Evolutionary conservation across 2,113 vertebrate genomes (phyloP), one percentile per base, ranked within the genome.

Genomic region (Ochotona princeps): DNA sequence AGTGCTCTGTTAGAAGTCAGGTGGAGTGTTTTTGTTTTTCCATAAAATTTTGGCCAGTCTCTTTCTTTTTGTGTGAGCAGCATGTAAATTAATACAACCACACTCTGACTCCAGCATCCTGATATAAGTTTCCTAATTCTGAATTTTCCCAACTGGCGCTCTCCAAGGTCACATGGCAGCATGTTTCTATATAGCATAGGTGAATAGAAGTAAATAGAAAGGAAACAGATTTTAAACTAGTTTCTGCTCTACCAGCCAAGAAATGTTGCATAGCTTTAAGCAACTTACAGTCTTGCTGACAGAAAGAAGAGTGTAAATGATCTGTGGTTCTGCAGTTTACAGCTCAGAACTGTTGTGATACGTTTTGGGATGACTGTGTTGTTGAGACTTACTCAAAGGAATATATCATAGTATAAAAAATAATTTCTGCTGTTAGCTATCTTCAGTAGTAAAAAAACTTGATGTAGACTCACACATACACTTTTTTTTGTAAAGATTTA

Each of bases 51-150:
- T 86, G 75, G n/a, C 57, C 80, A 30, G 38, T 75, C 30, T 87
- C 76, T 89, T 92, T 9, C 12, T 51, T 89, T 79, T 86, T 38
- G 12, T 75, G 14, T 92, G 66, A 89, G 35, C 57, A 92, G 14
- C 49, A 89, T 60, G 70, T 83, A 60, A 91, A 79, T 73, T 90
- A 87, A 60, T 26, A 13, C 60, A 65, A 90, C 35, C 20, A n/a
- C 20, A 18, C 9, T 82, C 54, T 90, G 87, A 38, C 57, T 11
- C 28, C 76, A 57, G 6, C 14, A 49, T 66, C 57, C 44, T 93
- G 76, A 60, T 38, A 82, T 32, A 44, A 2, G 2, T 76, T 83
- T 72, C 25, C 26, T 81, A 78, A 73, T 93, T 95, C 44, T 79
- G 38, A 93, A 73, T 5, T 72, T 79, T 30, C 13, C 25, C 7